These are phyloP conservation scores for Parauchenoglanis punctatus DNA, from an alignment of 2,797 vertebrate genomes.

Conservation along the genomic window DNA sequence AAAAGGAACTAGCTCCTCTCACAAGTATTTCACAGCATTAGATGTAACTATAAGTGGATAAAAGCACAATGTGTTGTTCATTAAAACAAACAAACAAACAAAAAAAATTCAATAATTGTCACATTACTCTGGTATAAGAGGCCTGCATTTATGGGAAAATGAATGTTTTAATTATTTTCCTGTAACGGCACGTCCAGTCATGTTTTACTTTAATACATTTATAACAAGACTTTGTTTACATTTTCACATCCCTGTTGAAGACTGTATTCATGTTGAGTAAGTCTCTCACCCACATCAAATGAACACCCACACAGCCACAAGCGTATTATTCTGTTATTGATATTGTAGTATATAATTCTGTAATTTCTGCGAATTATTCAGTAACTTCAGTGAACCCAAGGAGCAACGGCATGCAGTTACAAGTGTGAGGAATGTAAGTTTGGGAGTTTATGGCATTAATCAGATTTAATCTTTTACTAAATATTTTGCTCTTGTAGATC, in stretches of 20 bases:
- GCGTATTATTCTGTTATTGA: neutral
- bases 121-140: neutral
- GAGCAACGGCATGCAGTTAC: neutral
- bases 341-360: neutral
- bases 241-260: neutral
- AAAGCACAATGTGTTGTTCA: neutral
- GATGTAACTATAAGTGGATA: neutral
- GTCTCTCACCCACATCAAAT: neutral
- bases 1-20: neutral
- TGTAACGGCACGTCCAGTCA: neutral
- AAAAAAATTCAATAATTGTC: neutral
- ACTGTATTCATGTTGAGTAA: too few species aligned
- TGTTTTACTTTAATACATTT: neutral
- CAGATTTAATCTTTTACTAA: constrained; percentile 12
- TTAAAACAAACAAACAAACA: neutral
- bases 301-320: neutral
- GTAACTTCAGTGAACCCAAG: neutral
- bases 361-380: neutral
- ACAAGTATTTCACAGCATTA: neutral
- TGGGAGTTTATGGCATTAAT: constrained; percentile 1
- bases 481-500: constrained; percentile 18
- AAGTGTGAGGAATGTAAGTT: constrained; percentile 10
- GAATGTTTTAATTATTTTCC: neutral
- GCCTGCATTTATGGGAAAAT: neutral
- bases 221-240: neutral